Conservation (phyloP, 1,140 invertebrate genomes). For the Drosophila sp. region DNA sequence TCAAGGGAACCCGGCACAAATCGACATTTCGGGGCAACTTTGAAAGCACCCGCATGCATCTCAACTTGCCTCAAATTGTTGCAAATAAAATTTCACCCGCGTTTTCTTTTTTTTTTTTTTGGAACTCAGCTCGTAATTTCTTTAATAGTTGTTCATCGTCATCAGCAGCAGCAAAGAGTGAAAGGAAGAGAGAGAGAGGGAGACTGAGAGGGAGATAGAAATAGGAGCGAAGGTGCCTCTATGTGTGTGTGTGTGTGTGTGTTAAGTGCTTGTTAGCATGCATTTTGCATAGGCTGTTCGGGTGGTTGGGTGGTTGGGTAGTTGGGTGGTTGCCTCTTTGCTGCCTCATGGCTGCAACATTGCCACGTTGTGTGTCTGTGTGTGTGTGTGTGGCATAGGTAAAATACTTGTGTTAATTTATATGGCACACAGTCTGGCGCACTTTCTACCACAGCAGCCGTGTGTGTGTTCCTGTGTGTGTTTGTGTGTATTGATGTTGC, state of each 20-base stretch:
- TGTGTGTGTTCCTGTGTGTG: constrained; percentile 9
- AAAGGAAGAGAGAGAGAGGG: neutral
- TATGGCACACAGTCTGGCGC: constrained; percentile 62
- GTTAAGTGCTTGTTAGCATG: constrained; percentile 79
- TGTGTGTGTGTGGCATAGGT: constrained; percentile 51
- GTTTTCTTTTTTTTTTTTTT: too few relatives aligned
- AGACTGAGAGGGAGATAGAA: too few relatives aligned
- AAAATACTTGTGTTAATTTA: constrained; percentile 79
- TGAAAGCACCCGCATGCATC: constrained; percentile 78
- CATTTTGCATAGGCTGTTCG: constrained; percentile 57
- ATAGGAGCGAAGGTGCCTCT: neutral
- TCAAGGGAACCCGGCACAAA: constrained; percentile 31
- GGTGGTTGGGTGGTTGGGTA: neutral
- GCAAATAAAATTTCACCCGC: constrained; percentile 68
- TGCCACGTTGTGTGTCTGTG: too few relatives aligned
- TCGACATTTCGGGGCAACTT: constrained; percentile 69
- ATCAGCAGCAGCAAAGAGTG: constrained; percentile 13
- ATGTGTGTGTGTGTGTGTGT: constrained; percentile 39
- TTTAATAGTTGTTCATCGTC: constrained; percentile 76
- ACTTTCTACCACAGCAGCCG: neutral
- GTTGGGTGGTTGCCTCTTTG: constrained; percentile 19
- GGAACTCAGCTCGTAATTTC: constrained; percentile 74
- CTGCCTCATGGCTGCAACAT: neutral
- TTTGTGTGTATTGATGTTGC: constrained; percentile 21
- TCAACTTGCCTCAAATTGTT: constrained; percentile 75